Conservation (phyloP, 2,888 invertebrate genomes). For the Watsonalla cultraria region DNA sequence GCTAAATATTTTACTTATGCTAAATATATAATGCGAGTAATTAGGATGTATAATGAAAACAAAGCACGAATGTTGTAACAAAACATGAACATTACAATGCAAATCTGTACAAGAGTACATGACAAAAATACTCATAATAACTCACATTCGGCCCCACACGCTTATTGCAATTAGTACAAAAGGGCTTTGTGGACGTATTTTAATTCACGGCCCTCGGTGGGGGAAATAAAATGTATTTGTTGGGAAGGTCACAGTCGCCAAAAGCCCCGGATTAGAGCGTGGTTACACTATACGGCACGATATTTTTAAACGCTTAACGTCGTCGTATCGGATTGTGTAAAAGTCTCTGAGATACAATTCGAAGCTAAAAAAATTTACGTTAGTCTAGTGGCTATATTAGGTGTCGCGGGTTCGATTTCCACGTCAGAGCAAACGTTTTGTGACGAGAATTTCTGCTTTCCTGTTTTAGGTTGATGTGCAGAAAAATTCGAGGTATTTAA, state of each 20-base stretch:
- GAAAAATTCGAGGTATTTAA: too few relatives aligned
- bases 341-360: too few relatives aligned
- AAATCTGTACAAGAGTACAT: not conserved
- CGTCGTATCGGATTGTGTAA: not conserved
- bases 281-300: not conserved
- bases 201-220: conserved; percentile 19
- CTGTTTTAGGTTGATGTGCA: too few relatives aligned
- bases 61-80: not conserved
- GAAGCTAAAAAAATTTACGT: too few relatives aligned
- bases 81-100: not conserved
- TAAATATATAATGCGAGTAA: too few relatives aligned
- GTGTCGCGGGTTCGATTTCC: too few relatives aligned
- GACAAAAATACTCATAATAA: not conserved
- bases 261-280: not conserved
- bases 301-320: not conserved
- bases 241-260: not conserved
- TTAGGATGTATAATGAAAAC: too few relatives aligned
- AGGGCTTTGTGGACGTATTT: conserved; percentile 20
- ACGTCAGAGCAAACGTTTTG: too few relatives aligned
- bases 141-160: conserved; percentile 1
- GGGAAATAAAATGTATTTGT: conserved; percentile 20
- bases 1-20: too few relatives aligned
- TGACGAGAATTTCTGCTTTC: too few relatives aligned
- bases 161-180: conserved; percentile 7
- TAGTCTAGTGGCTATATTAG: too few relatives aligned